These are phyloP conservation scores for Mallotus villosus DNA, from an alignment of 2,797 vertebrate genomes.

Conservation along the genomic window DNA sequence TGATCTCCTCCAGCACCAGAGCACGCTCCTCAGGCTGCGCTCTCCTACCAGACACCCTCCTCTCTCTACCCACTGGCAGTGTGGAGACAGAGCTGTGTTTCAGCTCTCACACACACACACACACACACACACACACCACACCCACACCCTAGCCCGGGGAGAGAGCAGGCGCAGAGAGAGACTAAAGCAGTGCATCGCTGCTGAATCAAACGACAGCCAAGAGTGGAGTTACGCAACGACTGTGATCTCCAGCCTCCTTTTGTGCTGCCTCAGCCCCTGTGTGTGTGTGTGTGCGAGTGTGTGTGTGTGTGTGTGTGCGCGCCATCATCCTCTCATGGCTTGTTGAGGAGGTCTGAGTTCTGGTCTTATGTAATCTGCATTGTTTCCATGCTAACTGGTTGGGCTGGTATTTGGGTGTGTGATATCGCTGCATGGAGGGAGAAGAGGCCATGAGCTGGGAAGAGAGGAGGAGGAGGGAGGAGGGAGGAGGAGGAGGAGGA, in stretches of 20 bases:
- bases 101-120: too few species aligned
- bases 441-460: not conserved
- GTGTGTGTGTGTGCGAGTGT: constrained; percentile 16
- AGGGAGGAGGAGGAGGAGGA: too few species aligned
- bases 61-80: too few species aligned
- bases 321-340: constrained; percentile 27
- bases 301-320: constrained; percentile 30
- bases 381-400: constrained; percentile 14
- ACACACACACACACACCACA: too few species aligned
- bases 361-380: constrained; percentile 41
- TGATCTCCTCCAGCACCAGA: too few species aligned
- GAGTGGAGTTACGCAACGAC: constrained; percentile 58
- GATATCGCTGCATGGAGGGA: constrained; percentile 4
- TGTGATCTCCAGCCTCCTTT: constrained; percentile 48
- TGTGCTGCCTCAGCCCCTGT: constrained; percentile 40
- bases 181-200: not conserved
- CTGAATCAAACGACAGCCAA: constrained; percentile 22
- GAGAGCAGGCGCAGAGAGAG: constrained; percentile 8
- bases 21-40: too few species aligned
- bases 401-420: constrained; percentile 18
- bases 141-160: not conserved
- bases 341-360: constrained; percentile 32
- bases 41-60: too few species aligned
- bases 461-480: not conserved
- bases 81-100: too few species aligned